Conservation (phyloP, 2,113 vertebrate species). For the Limnothrissa miodon region DNA sequence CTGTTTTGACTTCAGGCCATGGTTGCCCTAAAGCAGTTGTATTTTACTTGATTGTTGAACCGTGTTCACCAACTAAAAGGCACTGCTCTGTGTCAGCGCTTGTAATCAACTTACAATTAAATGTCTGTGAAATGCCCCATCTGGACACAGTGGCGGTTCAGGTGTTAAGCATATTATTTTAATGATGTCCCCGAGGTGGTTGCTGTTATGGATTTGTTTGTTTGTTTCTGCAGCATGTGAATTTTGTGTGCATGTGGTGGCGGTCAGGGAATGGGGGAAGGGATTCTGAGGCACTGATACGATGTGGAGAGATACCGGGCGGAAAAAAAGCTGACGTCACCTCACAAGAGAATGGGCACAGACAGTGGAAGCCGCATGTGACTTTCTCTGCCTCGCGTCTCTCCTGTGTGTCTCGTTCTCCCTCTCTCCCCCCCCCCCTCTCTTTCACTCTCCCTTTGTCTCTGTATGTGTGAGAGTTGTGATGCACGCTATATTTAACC, state of each 20-base stretch:
- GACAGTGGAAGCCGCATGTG: background rate
- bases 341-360: background rate
- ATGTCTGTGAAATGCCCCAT: background rate
- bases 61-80: background rate
- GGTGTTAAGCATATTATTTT: conserved; percentile 6
- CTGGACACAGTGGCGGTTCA: background rate
- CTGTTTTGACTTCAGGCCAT: background rate
- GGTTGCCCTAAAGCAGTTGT: background rate
- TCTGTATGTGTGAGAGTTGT: background rate
- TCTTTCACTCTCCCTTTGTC: conserved; percentile 12
- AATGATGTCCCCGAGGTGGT: background rate
- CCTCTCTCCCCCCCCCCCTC: background rate
- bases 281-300: background rate
- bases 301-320: background rate
- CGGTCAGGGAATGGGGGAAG: background rate
- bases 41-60: background rate
- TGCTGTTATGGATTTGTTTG: background rate
- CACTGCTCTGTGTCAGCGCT: background rate
- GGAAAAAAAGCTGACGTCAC: background rate
- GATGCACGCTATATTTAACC: conserved; percentile 20
- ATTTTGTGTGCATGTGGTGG: background rate
- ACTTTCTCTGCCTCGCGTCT: background rate
- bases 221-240: background rate
- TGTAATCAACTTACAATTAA: background rate
- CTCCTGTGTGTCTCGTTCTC: background rate